phyloP scores from a whole-genome alignment of 2,888 invertebrate species.

The Tupiocoris notatus region DNA sequence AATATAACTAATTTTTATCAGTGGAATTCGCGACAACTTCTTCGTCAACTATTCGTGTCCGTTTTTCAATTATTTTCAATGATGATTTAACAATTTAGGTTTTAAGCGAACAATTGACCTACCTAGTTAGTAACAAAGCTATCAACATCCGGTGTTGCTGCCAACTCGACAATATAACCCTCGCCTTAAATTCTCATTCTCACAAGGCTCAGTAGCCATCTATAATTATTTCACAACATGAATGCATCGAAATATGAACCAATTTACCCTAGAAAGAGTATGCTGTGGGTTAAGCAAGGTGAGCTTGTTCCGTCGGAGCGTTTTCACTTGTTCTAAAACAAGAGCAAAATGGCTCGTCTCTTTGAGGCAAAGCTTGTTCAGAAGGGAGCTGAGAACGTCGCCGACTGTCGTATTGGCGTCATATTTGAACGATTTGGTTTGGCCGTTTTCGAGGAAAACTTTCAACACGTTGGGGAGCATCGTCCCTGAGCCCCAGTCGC shows the following conservation, averaged over 20 bases:
- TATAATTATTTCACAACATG: too few relatives aligned
- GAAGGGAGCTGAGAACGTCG: constrained; percentile 80
- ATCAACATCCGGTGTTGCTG: too few relatives aligned
- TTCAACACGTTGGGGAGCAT: constrained; percentile 93
- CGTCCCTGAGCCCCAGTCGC: constrained; percentile 69
- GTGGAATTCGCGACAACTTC: too few relatives aligned
- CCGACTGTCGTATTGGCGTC: constrained; percentile 85
- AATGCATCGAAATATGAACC: not conserved
- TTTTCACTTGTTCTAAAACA: constrained; percentile 88
- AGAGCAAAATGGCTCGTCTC: constrained; percentile 83
- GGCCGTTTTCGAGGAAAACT: constrained; percentile 92
- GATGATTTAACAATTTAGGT: too few relatives aligned
- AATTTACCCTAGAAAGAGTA: constrained; percentile 77
- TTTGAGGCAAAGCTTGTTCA: constrained; percentile 80
- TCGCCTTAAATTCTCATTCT: too few relatives aligned
- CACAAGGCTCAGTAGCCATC: too few relatives aligned
- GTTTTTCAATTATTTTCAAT: too few relatives aligned
- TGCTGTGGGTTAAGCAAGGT: constrained; percentile 82
- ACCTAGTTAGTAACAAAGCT: too few relatives aligned
- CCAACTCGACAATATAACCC: too few relatives aligned
- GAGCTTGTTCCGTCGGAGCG: constrained; percentile 78
- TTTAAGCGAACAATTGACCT: too few relatives aligned
- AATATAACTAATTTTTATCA: too few relatives aligned
- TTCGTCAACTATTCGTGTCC: too few relatives aligned
- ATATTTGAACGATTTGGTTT: constrained; percentile 94